phyloP scores from a whole-genome alignment of 2,113 vertebrate species.

The Callorhinus ursinus region DNA sequence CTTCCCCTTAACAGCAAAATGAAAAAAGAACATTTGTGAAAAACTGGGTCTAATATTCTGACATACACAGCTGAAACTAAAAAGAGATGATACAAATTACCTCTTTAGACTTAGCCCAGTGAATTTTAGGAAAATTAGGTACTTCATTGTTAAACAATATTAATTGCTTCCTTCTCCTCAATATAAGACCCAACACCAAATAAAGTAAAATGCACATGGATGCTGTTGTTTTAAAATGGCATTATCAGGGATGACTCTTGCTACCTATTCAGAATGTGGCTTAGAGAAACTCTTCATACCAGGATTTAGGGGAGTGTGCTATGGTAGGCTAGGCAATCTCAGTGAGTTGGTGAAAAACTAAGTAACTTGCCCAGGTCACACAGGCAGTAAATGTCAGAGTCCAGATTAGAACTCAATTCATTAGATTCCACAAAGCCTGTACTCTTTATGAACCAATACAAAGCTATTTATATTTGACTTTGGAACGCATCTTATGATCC shows the following conservation, averaged over 20 bases:
- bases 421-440: neutral
- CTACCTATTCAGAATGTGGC: neutral
- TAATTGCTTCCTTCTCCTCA: neutral
- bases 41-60: conserved; percentile 15
- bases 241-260: neutral
- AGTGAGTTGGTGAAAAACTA: conserved; percentile 1
- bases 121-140: neutral
- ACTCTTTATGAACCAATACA: neutral
- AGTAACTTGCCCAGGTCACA: neutral
- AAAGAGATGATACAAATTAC: conserved; percentile 14
- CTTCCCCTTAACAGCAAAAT: conserved; percentile 1
- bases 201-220: neutral
- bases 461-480: neutral
- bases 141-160: neutral
- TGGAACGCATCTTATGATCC: neutral
- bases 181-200: neutral
- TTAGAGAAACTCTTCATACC: neutral
- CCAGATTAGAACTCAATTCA: neutral
- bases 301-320: neutral
- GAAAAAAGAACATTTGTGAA: conserved; percentile 13
- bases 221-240: neutral
- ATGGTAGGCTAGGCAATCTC: neutral
- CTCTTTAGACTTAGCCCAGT: neutral
- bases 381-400: neutral
- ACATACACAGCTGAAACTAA: neutral